phyloP scores from a whole-genome alignment of 2,888 invertebrate genomes.

The Dryadula phaetusa region DNA sequence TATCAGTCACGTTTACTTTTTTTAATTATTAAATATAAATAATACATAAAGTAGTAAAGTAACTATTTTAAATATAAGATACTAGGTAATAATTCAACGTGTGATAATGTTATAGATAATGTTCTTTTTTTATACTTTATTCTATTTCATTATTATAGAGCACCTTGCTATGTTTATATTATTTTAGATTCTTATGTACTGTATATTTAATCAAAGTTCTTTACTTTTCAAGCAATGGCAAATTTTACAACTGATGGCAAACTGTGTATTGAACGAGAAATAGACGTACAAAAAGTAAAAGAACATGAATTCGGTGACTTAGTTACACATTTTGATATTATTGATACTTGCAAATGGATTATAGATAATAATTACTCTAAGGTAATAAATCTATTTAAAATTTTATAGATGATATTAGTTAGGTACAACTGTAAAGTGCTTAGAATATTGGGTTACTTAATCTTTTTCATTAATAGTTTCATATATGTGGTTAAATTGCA shows the following conservation, averaged over 20 bases:
- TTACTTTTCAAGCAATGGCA: constrained; percentile 57
- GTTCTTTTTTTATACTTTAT: no score
- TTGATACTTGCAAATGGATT: constrained; percentile 88
- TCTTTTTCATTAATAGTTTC: no score
- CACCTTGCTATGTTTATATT: no score
- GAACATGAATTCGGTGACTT: constrained; percentile 59
- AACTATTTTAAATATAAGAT: not conserved
- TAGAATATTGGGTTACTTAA: no score
- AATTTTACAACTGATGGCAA: constrained; percentile 82
- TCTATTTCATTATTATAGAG: no score
- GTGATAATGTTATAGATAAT: not conserved
- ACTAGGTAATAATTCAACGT: not conserved
- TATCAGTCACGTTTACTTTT: not conserved
- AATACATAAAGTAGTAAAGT: no score
- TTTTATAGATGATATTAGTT: no score
- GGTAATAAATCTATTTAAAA: no score
- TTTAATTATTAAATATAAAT: not conserved
- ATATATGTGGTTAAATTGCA: no score
- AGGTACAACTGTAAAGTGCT: no score
- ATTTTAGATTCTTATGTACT: no score
- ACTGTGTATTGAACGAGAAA: constrained; percentile 79
- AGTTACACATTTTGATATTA: constrained; percentile 83
- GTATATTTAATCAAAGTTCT: not conserved
- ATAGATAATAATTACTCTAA: constrained; percentile 85
- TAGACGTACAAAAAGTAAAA: constrained; percentile 55